Percentiles rank a stretch among this genome's conserved stretches.
phyloP scores from a whole-genome alignment of 2,888 invertebrate species.

The Horisme vitalbata region DNA sequence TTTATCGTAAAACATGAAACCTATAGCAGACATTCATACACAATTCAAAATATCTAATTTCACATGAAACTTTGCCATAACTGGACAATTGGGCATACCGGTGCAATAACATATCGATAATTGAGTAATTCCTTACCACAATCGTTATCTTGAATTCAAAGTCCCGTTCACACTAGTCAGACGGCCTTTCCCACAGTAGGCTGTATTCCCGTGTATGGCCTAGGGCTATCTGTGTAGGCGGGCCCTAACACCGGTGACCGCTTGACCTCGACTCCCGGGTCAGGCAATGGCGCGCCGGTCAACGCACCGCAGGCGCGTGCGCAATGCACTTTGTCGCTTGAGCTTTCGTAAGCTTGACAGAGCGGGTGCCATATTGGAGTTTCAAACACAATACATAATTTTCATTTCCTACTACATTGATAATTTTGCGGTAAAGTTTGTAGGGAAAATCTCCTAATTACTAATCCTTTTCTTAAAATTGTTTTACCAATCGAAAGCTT shows the following conservation, averaged over 20 bases:
- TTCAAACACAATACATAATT: too few species aligned
- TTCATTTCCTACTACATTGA: too few species aligned
- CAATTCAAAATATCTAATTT: too few species aligned
- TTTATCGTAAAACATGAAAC: too few species aligned
- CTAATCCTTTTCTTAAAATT: too few species aligned
- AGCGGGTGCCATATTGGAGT: slow-evolving; percentile 46
- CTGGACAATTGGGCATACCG: background rate
- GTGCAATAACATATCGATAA: slow-evolving; percentile 6
- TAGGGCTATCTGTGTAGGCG: slow-evolving; percentile 54
- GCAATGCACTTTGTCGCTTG: slow-evolving; percentile 57
- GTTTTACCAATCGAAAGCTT: too few species aligned
- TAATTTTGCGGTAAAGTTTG: too few species aligned
- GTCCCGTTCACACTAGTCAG: slow-evolving; percentile 44
- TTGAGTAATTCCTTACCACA: background rate
- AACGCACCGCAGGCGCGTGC: slow-evolving; percentile 58
- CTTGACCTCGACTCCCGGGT: slow-evolving; percentile 71
- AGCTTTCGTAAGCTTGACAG: slow-evolving; percentile 51
- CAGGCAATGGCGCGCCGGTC: slow-evolving; percentile 56
- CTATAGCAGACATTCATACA: too few species aligned
- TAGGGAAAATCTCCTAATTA: too few species aligned
- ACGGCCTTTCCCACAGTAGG: slow-evolving; percentile 40
- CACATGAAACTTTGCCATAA: background rate
- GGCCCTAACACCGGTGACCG: slow-evolving; percentile 66
- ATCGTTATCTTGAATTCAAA: slow-evolving; percentile 22
- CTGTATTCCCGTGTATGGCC: slow-evolving; percentile 35